phyloP scores from a whole-genome alignment of 2,888 invertebrate genomes.

The Adelphocoris suturalis region DNA sequence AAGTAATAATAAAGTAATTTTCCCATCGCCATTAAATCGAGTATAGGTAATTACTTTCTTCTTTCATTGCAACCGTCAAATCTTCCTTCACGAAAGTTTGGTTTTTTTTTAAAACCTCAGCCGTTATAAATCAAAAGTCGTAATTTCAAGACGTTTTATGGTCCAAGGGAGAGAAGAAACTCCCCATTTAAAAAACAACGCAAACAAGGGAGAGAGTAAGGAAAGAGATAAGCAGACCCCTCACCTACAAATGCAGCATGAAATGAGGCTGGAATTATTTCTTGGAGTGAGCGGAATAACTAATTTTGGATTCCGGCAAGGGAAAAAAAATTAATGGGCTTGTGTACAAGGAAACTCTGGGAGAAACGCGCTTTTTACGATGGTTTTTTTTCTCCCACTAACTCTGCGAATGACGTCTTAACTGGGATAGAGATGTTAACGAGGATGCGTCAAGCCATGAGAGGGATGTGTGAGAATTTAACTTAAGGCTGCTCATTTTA shows the following conservation, averaged over 20 bases:
- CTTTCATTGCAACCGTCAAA: background rate
- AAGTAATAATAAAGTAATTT: too few relatives aligned
- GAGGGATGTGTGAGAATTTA: background rate
- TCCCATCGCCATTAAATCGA: too few relatives aligned
- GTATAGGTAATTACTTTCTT: slow-evolving; percentile 4
- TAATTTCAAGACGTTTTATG: slow-evolving; percentile 10
- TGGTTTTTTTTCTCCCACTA: background rate
- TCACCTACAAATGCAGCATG: slow-evolving; percentile 34
- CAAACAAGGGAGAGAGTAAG: slow-evolving; percentile 9
- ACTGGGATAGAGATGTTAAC: background rate
- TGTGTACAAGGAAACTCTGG: background rate
- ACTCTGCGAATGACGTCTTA: background rate
- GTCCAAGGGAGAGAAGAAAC: background rate
- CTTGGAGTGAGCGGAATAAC: slow-evolving; percentile 21
- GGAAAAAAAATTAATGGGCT: background rate
- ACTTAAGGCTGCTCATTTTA: background rate
- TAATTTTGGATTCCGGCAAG: background rate
- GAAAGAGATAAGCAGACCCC: slow-evolving; percentile 14
- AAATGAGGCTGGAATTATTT: slow-evolving; percentile 15
- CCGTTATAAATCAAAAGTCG: slow-evolving; percentile 21
- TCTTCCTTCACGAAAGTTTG: background rate
- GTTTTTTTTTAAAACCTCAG: background rate
- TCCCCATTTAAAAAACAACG: background rate
- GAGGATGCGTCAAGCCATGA: background rate
- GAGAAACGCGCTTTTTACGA: slow-evolving; percentile 6